Evolutionary conservation across 1,140 invertebrate genomes (phyloP).

Genomic region (Apolygus lucorum): DNA sequence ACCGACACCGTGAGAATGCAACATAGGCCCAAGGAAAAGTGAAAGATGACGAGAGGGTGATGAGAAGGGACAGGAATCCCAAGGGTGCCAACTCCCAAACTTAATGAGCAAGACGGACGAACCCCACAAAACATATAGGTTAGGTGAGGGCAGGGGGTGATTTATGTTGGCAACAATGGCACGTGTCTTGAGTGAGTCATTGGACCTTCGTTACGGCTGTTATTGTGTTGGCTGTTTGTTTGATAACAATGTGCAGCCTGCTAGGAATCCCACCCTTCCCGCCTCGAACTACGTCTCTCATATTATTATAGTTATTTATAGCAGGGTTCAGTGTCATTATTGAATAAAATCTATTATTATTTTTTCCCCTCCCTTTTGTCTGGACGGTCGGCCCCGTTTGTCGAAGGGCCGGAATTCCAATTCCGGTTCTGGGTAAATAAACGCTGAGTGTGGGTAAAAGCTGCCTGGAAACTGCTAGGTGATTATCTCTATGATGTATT

Average conservation of each 20-base stretch:
- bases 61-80: neutral
- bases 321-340: slow-evolving; percentile 6
- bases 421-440: slow-evolving; percentile 6
- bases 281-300: neutral
- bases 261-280: neutral
- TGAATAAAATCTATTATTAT: slow-evolving; percentile 1
- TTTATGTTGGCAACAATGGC: slow-evolving; percentile 14
- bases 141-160: neutral
- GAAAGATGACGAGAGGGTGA: neutral
- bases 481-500: slow-evolving; percentile 10
- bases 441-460: neutral
- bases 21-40: too few relatives aligned
- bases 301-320: slow-evolving; percentile 14
- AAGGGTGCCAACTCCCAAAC: neutral
- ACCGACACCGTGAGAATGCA: too few relatives aligned
- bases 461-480: neutral
- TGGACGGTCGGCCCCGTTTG: too few relatives aligned
- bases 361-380: slow-evolving; percentile 5
- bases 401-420: neutral
- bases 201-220: slow-evolving; percentile 12
- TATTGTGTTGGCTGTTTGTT: slow-evolving; percentile 8
- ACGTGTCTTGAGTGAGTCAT: slow-evolving; percentile 15
- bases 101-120: slow-evolving; percentile 1
- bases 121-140: slow-evolving; percentile 1
- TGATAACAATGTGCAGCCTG: slow-evolving; percentile 13